Conservation (phyloP, 2,888 invertebrate genomes). For the Mimumesa dahlbomi region DNA sequence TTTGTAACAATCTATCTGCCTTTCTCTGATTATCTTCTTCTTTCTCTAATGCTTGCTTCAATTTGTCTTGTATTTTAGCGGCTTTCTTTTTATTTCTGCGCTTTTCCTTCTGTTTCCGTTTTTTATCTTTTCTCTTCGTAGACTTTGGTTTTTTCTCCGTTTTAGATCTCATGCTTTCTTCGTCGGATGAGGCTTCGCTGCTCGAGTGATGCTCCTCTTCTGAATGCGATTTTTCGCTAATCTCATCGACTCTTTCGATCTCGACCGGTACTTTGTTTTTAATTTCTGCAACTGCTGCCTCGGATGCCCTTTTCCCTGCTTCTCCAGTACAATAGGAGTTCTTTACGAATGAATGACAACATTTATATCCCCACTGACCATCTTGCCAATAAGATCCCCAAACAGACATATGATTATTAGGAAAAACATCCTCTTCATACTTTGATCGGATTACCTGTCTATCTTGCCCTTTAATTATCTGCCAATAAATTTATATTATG, state of each 20-base stretch:
- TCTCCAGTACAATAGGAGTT: slow-evolving; percentile 94
- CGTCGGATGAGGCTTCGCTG: slow-evolving; percentile 51
- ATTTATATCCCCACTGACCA: slow-evolving; percentile 97
- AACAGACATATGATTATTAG: slow-evolving; percentile 96
- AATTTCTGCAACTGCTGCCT: slow-evolving; percentile 26
- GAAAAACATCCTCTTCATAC: slow-evolving; percentile 96
- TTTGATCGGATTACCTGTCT: slow-evolving; percentile 91
- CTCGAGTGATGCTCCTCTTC: slow-evolving; percentile 32
- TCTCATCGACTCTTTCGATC: slow-evolving; percentile 65
- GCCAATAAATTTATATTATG: slow-evolving; percentile 33
- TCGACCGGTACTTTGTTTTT: slow-evolving; percentile 34
- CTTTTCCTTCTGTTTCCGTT: slow-evolving; percentile 68
- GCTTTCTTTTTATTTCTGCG: slow-evolving; percentile 77
- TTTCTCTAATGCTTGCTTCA: slow-evolving; percentile 85
- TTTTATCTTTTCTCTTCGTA: slow-evolving; percentile 64
- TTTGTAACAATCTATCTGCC: slow-evolving; percentile 84
- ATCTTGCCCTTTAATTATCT: slow-evolving; percentile 90
- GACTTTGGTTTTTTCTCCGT: slow-evolving; percentile 55
- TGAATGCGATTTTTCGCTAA: slow-evolving; percentile 37
- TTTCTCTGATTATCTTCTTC: slow-evolving; percentile 84
- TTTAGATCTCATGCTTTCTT: slow-evolving; percentile 48
- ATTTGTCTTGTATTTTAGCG: slow-evolving; percentile 80
- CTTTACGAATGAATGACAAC: slow-evolving; percentile 95
- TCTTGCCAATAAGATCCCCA: slow-evolving; percentile 98
- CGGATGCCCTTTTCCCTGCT: slow-evolving; percentile 81